These are phyloP conservation scores for Puntigrus tetrazona DNA, from an alignment of 2,113 vertebrate species.

Conservation along the genomic window DNA sequence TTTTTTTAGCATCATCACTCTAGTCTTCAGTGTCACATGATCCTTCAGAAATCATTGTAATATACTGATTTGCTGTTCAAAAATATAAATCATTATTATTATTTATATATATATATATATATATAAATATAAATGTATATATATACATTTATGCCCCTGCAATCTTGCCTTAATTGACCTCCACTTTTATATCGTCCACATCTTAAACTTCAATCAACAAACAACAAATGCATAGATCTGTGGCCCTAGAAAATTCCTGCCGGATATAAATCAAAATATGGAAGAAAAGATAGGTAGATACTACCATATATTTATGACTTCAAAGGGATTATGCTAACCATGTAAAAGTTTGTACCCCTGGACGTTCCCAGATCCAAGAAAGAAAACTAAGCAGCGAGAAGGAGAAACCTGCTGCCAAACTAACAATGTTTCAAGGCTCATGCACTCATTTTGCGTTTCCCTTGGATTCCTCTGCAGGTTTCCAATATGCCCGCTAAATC, in stretches of 20 bases:
- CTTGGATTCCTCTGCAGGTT: conserved; percentile 50
- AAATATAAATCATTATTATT: too few species aligned
- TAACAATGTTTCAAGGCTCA: conserved; percentile 20
- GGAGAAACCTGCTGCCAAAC: conserved; percentile 3
- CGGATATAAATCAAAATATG: neutral
- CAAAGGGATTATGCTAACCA: neutral
- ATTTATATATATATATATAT: too few species aligned
- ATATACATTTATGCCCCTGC: too few species aligned
- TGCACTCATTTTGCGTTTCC: conserved; percentile 25
- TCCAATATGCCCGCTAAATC: conserved; percentile 62
- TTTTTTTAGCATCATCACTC: too few species aligned
- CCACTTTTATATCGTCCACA: neutral
- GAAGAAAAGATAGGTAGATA: neutral
- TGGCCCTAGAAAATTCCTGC: neutral
- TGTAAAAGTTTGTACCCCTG: neutral
- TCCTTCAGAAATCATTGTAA: too few species aligned
- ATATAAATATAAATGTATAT: too few species aligned
- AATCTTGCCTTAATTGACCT: neutral
- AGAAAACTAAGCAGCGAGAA: conserved; percentile 7
- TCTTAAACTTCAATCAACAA: neutral
- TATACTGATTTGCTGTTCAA: too few species aligned
- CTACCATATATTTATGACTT: neutral
- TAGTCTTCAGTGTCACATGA: too few species aligned
- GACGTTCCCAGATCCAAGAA: neutral
- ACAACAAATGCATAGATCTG: neutral